phyloP scores from a whole-genome alignment of 2,113 vertebrate species.

The Dicentrarchus labrax region DNA sequence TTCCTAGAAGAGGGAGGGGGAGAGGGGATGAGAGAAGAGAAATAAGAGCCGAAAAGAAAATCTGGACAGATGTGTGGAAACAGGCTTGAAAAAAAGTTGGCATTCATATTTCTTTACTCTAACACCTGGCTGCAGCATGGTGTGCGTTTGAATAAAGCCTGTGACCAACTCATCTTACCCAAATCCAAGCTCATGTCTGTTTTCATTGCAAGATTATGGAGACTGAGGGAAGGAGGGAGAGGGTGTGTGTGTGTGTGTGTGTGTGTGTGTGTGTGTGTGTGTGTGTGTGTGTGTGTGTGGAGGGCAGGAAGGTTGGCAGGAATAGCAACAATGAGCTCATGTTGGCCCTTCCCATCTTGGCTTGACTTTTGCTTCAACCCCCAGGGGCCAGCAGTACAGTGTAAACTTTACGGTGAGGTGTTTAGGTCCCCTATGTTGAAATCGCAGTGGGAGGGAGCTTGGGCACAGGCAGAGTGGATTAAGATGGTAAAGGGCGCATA shows the following conservation, averaged over 20 bases:
- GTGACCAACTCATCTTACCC: conserved; percentile 4
- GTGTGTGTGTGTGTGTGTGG: conserved; percentile 12
- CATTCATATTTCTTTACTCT: conserved; percentile 18
- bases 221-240: neutral
- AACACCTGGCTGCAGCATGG: conserved; percentile 38
- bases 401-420: neutral
- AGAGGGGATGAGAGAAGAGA: neutral
- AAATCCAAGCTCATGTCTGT: conserved; percentile 21
- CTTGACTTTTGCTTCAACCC: conserved; percentile 48
- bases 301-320: conserved; percentile 38
- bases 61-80: conserved; percentile 34
- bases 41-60: conserved; percentile 6
- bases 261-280: neutral
- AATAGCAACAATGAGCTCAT: conserved; percentile 65
- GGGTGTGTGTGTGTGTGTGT: neutral
- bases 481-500: conserved; percentile 40
- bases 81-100: neutral
- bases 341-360: conserved; percentile 48
- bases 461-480: conserved; percentile 25
- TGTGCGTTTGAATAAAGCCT: conserved; percentile 9
- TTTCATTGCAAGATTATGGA: conserved; percentile 26
- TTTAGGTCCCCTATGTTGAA: conserved; percentile 18
- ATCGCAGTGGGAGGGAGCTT: neutral
- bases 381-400: neutral
- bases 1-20: neutral